These are phyloP conservation scores for Aptenodytes forsteri DNA, from an alignment of 2,113 vertebrate species.

Conservation along the genomic window DNA sequence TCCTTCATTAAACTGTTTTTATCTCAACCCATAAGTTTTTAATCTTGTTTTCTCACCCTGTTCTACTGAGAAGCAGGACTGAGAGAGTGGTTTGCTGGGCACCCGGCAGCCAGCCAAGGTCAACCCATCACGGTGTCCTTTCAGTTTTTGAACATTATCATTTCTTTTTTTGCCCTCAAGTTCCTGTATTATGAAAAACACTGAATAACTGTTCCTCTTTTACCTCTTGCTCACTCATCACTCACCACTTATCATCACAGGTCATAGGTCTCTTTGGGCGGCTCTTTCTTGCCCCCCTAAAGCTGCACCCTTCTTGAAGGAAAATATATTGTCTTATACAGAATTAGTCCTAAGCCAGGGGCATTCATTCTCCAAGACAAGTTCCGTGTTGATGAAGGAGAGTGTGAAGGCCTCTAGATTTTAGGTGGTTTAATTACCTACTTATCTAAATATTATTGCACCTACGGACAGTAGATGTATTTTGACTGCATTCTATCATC, in stretches of 20 bases:
- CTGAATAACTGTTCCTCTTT: not conserved
- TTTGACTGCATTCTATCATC: conserved; percentile 57
- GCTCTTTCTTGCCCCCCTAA: not conserved
- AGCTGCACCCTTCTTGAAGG: not conserved
- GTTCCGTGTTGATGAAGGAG: not conserved
- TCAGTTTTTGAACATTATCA: not conserved
- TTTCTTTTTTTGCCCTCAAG: not conserved
- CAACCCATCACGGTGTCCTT: accelerated
- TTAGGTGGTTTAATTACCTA: conserved; percentile 44
- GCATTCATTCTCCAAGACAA: not conserved
- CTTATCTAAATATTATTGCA: conserved; percentile 59
- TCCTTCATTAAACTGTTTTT: not conserved
- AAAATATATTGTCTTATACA: not conserved
- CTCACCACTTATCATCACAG: not conserved
- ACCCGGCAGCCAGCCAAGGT: accelerated
- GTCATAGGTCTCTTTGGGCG: not conserved
- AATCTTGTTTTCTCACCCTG: not conserved
- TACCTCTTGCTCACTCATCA: not conserved
- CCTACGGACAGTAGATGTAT: conserved; percentile 15
- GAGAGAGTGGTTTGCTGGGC: not conserved
- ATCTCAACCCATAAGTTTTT: not conserved
- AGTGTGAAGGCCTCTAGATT: not conserved
- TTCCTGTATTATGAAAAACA: not conserved
- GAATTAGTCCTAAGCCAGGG: not conserved
- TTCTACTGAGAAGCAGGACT: not conserved